These are phyloP conservation scores for Pissodes strobi DNA, from an alignment of 1,140 invertebrate species.

Conservation along the genomic window DNA sequence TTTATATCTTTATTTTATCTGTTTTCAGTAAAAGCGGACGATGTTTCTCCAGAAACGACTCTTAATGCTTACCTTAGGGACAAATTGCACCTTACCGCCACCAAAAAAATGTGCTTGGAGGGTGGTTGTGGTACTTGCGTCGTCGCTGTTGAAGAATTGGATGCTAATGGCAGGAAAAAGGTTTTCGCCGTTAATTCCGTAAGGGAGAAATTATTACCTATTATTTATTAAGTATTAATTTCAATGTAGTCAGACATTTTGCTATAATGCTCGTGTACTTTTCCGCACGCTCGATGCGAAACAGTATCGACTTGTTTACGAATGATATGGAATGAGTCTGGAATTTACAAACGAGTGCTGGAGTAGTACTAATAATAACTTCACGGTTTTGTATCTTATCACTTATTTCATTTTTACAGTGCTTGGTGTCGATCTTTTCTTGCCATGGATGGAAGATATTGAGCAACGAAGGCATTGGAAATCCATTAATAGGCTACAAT, in stretches of 20 bases:
- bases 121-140: constrained; percentile 83
- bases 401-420: too few relatives aligned
- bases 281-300: too few relatives aligned
- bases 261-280: too few relatives aligned
- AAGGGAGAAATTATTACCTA: too few relatives aligned
- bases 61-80: constrained; percentile 73
- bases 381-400: too few relatives aligned
- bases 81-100: constrained; percentile 70
- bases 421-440: constrained; percentile 69
- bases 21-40: constrained; percentile 29
- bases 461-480: constrained; percentile 78
- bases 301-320: too few relatives aligned
- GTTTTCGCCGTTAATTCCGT: constrained; percentile 76
- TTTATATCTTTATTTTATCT: constrained; percentile 51
- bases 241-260: too few relatives aligned
- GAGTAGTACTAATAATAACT: too few relatives aligned
- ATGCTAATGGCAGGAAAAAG: constrained; percentile 60
- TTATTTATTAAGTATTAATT: too few relatives aligned
- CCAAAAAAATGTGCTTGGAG: constrained; percentile 80
- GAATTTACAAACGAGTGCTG: too few relatives aligned
- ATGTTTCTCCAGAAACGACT: constrained; percentile 61
- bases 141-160: constrained; percentile 64
- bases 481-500: constrained; percentile 70
- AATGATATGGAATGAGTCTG: too few relatives aligned
- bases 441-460: constrained; percentile 76